Evolutionary conservation across 2,797 vertebrate species (phyloP), one percentile per base, ranked within the genome.

Genomic region (Tympanoctomys barrerae): DNA sequence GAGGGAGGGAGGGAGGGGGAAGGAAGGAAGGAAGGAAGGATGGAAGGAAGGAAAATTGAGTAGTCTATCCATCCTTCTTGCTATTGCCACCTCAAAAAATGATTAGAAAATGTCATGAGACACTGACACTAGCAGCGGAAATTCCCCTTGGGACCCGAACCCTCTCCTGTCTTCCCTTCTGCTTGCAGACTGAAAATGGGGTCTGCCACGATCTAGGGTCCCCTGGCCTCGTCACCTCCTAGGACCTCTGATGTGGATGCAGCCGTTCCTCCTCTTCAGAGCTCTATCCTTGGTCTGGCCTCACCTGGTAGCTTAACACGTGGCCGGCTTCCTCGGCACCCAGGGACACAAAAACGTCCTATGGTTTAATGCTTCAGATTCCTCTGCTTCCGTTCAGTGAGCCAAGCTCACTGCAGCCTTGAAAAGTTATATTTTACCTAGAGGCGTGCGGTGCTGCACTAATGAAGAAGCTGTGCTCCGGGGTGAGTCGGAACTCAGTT

Each of bases 401-500:
- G 39, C 59, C 64, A 73, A 61, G 18, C 46, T 62, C 46, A 39
- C 33, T 36, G 3, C 18, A 71, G 11, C 33, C 57, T 83, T 31
- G 28, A 87, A 31, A 78, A 75, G 52, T 31, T 61, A 33, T 71
- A 14, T 66, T 77, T 92, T 61, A 89, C 62, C 73, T 46, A 22
- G 14, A 83, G 33, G 24, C 4, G 1, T 71, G 75, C 33, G 33
- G 22, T 62, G 86, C 78, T 10, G 6, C 39, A 42, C n/a, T 39
- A 14, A 79, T 18, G 61, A 59, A n/a, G 33, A 49, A 22, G 28
- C 61, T 54, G 24, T 89, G 11, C 42, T 80, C 42, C 28, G 3
- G 16, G 64, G 12, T 59, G 89, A 93, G 31, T 89, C 87, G 77
- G 54, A 93, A 36, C 12, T 89, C 42, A 82, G 28, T 54, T 83